Base-by-base conservation (phyloP, 2,113 vertebrate species). In the Equus przewalskii region DNA sequence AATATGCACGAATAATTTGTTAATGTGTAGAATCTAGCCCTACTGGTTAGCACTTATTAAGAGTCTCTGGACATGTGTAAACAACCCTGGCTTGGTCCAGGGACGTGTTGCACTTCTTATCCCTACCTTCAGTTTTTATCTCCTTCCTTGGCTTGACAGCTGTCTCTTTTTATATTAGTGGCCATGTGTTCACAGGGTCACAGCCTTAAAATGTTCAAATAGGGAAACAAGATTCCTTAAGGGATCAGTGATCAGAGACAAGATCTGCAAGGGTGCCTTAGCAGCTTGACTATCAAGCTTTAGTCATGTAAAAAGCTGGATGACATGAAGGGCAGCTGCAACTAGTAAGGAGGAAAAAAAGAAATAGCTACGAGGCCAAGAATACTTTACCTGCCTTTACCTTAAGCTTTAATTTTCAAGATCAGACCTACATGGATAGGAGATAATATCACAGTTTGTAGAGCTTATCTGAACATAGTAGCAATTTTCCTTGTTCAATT, bases 401-500 rank as follows among this genome's bases (percentile, higher is more conserved):
- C 36, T 67, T 56, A 46, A 78, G 41, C 24, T 87, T 84, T 62
- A 73, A 73, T 96, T 93, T 97, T 70, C 72, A 89, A 64, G 60
- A 86, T 93, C 62, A 86, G 24, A 91, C 80, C 76, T 69, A n/a
- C n/a, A 83, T 3, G 28, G 56, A 87, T 46, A 95, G 65, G 46
- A 78, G 65, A 87, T 89, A 62, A 84, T 78, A 87, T 60, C 95
- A 86, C 65, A n/a, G 11, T 94, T 89, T 62, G 22, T 4, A 7
- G 70, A 94, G 64, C 46, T 82, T 96, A 62, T 91, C 60, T 62
- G 51, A 91, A 88, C 76, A 70, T 84, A 49, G 18, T n/a, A 85
- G 44, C 36, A 54, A 28, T 95, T 97, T 96, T 97, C 16, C 65
- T 78, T 80, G 44, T 90, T 93, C 36, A 65, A 1, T 96, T 98